Percentiles rank a stretch among this genome's conserved stretches.
phyloP scores from a whole-genome alignment of 2,113 vertebrate species.

The Callopanchax toddi region DNA sequence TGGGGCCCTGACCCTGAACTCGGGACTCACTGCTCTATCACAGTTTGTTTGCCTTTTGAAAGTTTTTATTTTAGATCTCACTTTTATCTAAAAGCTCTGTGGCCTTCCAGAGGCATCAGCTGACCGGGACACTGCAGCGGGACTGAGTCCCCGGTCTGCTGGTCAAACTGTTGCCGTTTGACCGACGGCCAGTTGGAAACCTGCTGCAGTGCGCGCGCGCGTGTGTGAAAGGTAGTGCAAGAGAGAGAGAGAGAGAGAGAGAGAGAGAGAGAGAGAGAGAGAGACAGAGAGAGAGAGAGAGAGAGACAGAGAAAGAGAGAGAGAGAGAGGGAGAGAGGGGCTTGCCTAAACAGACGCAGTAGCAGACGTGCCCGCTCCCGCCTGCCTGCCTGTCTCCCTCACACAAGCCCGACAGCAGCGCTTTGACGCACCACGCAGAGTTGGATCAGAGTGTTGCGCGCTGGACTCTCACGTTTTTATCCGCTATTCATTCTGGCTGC shows the following conservation, averaged over 20 bases:
- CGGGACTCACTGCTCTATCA: too few relatives aligned
- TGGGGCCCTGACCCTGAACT: too few relatives aligned
- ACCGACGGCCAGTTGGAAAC: conserved; percentile 56
- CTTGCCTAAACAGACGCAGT: conserved; percentile 54
- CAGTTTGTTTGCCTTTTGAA: too few relatives aligned
- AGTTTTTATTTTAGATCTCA: too few relatives aligned
- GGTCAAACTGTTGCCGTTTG: conserved; percentile 68
- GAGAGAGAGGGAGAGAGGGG: conserved; percentile 12
- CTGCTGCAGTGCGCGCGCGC: conserved; percentile 44
- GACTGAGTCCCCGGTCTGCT: conserved; percentile 39
- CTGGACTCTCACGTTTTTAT: conserved; percentile 54
- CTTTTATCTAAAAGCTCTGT: conserved; percentile 28
- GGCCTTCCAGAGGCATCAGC: conserved; percentile 58
- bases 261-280: conserved; percentile 1
- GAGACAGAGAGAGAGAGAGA: conserved; percentile 11
- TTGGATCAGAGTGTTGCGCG: conserved; percentile 72
- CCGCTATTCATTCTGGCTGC: conserved; percentile 28
- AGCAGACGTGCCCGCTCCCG: conserved; percentile 60
- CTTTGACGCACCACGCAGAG: conserved; percentile 73
- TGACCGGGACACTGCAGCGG: conserved; percentile 70
- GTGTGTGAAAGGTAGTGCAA: conserved; percentile 1
- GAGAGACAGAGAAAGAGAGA: too few relatives aligned
- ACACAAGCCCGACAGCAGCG: conserved; percentile 62
- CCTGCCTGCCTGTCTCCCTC: conserved; percentile 41
- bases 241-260: conserved; percentile 17